Conservation (phyloP, 2,888 invertebrate species). For the Tetragonisca angustula region DNA sequence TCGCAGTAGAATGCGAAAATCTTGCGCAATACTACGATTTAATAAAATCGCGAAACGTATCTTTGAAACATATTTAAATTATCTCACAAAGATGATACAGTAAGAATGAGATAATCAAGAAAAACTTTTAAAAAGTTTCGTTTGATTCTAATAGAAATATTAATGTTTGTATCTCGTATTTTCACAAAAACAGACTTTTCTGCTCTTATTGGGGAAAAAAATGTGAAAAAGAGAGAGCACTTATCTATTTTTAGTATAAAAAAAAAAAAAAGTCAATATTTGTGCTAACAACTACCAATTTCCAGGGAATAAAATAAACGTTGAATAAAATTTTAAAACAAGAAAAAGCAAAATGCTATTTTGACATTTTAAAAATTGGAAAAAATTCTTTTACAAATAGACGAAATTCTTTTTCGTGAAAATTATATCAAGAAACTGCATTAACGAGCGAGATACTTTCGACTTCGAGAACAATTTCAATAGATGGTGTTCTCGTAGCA, state of each 20-base stretch:
- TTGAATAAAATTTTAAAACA: not conserved
- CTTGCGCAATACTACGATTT: not conserved
- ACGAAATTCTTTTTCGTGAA: not conserved
- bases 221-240: not conserved
- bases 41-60: not conserved
- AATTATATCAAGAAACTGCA: not conserved
- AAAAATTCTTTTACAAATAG: not conserved
- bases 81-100: not conserved
- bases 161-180: not conserved
- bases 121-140: too few species aligned
- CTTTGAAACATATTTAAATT: constrained; percentile 12
- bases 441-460: constrained; percentile 28
- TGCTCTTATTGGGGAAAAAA: not conserved
- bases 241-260: constrained; percentile 2
- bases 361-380: not conserved
- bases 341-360: not conserved
- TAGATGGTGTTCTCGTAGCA: constrained; percentile 43
- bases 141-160: not conserved
- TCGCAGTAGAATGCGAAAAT: not conserved
- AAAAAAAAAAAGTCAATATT: constrained; percentile 16
- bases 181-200: not conserved
- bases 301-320: not conserved
- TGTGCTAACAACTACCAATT: not conserved
- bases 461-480: not conserved
- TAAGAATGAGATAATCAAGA: not conserved